Evolutionary conservation across 1,140 invertebrate species (phyloP).

Genomic region (Drosophila orosa): DNA sequence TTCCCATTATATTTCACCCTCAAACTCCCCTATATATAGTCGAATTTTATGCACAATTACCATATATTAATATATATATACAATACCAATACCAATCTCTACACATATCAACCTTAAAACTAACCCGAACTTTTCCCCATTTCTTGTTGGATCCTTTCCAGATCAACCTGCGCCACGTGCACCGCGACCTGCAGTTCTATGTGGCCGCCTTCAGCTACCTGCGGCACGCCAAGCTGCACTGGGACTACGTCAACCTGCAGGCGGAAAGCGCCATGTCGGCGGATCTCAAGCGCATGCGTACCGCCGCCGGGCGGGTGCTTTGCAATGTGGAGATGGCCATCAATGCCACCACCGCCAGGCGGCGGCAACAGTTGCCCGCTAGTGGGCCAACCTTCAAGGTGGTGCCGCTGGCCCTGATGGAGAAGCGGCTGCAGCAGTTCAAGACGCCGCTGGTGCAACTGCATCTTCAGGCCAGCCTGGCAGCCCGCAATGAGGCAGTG

Average conservation of each 20-base stretch:
- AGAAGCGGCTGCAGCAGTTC: slow-evolving; percentile 42
- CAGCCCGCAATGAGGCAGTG: slow-evolving; percentile 13
- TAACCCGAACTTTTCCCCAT: not conserved
- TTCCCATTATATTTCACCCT: not conserved
- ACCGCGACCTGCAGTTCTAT: slow-evolving; percentile 70
- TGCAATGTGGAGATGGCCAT: slow-evolving; percentile 67
- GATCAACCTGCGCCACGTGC: slow-evolving; percentile 59
- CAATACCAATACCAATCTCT: too few relatives aligned
- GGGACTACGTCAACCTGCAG: slow-evolving; percentile 40
- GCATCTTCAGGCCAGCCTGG: slow-evolving; percentile 37
- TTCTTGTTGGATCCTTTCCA: slow-evolving; percentile 26
- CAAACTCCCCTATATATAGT: not conserved
- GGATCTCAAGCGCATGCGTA: slow-evolving; percentile 44
- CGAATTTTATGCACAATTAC: not conserved
- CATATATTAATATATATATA: too few relatives aligned
- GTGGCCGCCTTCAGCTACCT: slow-evolving; percentile 70
- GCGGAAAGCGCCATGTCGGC: slow-evolving; percentile 31
- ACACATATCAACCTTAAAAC: not conserved
- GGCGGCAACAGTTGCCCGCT: not conserved
- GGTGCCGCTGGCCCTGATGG: slow-evolving; percentile 45
- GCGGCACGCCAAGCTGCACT: slow-evolving; percentile 56
- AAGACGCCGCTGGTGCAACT: slow-evolving; percentile 48
- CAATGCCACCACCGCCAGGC: slow-evolving; percentile 50
- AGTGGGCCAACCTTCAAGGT: slow-evolving; percentile 12
- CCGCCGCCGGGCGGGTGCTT: slow-evolving; percentile 43